Conservation (phyloP, 64 coral and sea anemone species). For the Astreopora myriophthalma region DNA sequence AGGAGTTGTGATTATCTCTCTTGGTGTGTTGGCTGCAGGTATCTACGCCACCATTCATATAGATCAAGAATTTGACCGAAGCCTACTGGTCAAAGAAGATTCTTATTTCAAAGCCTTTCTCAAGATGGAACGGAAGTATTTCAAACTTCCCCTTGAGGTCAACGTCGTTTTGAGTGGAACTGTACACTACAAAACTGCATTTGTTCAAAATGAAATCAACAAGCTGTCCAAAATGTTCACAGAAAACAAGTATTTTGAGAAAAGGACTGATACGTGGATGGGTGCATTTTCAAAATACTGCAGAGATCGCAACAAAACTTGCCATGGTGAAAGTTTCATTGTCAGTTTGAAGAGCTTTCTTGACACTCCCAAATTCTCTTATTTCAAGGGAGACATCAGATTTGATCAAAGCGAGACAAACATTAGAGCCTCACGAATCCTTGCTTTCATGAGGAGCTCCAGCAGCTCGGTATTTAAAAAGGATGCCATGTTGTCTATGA, state of each 20-base stretch:
- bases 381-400: conserved; percentile 73
- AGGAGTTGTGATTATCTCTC: conserved; percentile 55
- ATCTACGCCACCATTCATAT: conserved; percentile 81
- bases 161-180: conserved; percentile 53
- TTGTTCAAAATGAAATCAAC: conserved; percentile 22
- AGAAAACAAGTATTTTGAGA: conserved; percentile 67
- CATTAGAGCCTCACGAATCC: conserved; percentile 51
- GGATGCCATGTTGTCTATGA: conserved; percentile 77
- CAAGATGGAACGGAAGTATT: conserved; percentile 40
- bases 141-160: conserved; percentile 25
- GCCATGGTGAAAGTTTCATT: conserved; percentile 19
- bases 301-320: conserved; percentile 33
- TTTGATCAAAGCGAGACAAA: conserved; percentile 27
- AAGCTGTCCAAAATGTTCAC: conserved; percentile 47
- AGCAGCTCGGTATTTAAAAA: conserved; percentile 48
- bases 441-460: conserved; percentile 64
- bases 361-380: neutral
- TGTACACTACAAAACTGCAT: conserved; percentile 28
- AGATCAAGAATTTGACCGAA: conserved; percentile 69
- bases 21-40: conserved; percentile 61
- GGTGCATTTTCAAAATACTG: conserved; percentile 49
- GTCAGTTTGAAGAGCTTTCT: conserved; percentile 38
- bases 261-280: conserved; percentile 60
- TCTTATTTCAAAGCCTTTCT: conserved; percentile 62
- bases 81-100: conserved; percentile 65